Conservation (phyloP, 2,888 invertebrate species). For the Apamea sordens region DNA sequence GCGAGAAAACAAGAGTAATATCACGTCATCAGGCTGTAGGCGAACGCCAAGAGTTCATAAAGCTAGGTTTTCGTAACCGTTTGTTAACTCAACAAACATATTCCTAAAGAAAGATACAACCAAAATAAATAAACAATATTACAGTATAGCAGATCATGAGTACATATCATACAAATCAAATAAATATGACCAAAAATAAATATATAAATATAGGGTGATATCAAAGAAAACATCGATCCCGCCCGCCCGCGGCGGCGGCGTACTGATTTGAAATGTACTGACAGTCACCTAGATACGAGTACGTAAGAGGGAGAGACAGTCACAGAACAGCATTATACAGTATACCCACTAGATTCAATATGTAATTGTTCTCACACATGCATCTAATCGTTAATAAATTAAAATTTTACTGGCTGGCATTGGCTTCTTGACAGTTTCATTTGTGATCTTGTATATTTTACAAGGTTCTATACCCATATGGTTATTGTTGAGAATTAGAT, state of each 20-base stretch:
- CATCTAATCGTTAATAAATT: background rate
- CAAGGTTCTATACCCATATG: background rate
- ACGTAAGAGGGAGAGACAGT: background rate
- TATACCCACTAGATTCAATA: background rate
- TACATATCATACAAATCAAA: background rate
- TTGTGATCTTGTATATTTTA: background rate
- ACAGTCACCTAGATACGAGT: background rate
- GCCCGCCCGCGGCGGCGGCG: too few relatives aligned
- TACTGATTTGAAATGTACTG: background rate
- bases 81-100: background rate
- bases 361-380: background rate
- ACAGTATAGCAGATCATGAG: too few relatives aligned
- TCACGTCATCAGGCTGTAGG: background rate
- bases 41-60: background rate
- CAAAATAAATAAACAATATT: background rate
- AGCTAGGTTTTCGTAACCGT: background rate
- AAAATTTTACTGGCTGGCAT: background rate
- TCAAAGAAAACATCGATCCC: background rate
- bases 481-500: background rate
- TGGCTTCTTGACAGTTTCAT: background rate
- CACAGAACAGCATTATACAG: constrained; percentile 4
- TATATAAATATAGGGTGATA: background rate
- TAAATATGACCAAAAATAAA: background rate
- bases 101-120: background rate
- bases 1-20: background rate